Evolutionary conservation across 1,140 invertebrate species (phyloP), one percentile per base, ranked within the genome.

Genomic region (Phthorimaea operculella): DNA sequence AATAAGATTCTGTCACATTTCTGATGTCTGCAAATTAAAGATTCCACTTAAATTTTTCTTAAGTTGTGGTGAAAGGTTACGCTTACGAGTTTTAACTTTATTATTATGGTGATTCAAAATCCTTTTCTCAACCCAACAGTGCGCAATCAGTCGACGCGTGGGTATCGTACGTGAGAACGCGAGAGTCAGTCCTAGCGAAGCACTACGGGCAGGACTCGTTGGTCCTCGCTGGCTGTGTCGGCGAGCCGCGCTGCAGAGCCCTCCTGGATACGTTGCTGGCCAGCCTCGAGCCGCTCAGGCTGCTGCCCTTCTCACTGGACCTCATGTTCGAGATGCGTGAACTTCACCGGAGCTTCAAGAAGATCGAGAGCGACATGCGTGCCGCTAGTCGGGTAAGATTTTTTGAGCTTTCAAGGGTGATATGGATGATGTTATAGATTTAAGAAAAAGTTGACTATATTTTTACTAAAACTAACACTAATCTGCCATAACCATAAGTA

Each of bases 61-160:
- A n/a, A n/a, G n/a, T n/a, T n/a, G n/a, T n/a, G n/a, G n/a, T n/a
- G n/a, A n/a, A n/a, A n/a, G n/a, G n/a, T n/a, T n/a, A n/a, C n/a
- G n/a, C n/a, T n/a, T n/a, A n/a, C n/a, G n/a, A n/a, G n/a, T n/a
- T n/a, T n/a, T n/a, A n/a, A n/a, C n/a, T n/a, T n/a, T n/a, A n/a
- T n/a, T n/a, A n/a, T n/a, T n/a, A n/a, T n/a, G n/a, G n/a, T n/a
- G n/a, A n/a, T n/a, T n/a, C n/a, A n/a, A 39, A 39, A 9, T 39
- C 36, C 36, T 9, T 36, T 12, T 53, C 58, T 66, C 33, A 59
- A 87, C 87, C 36, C 10, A 39, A 33, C 81, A 94, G 92, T 82
- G 88, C 93, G 55, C 87, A 92, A 49, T 92, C 93, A 44, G 82
- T 96, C 62, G 94, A 95, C 66, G 93, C 93, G 21, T 96, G 94